Evolutionary conservation across 1,140 invertebrate genomes (phyloP).

Genomic region (Drosophila prosaltans): DNA sequence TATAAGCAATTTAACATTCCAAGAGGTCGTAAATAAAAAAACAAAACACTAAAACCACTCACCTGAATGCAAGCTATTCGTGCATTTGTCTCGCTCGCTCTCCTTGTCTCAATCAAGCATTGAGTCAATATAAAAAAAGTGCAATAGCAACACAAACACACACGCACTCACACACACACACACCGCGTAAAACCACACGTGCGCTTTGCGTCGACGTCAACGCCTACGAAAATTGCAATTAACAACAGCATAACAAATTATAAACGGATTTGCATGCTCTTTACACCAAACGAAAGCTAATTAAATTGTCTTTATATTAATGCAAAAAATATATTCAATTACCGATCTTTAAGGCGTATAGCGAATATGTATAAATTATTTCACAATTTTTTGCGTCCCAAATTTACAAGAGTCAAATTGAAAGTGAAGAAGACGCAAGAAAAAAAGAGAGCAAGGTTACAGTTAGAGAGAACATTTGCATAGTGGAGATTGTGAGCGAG

Average conservation of each 20-base stretch:
- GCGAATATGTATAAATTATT: too few species aligned
- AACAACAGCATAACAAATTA: not conserved
- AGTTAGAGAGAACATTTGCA: too few species aligned
- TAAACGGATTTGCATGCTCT: not conserved
- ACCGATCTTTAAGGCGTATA: too few species aligned
- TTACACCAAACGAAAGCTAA: not conserved
- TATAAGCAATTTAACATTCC: too few species aligned
- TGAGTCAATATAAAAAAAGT: not conserved
- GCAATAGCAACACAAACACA: not conserved
- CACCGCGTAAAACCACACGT: conserved; percentile 4
- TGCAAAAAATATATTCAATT: not conserved
- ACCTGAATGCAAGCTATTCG: not conserved
- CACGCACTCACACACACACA: too few species aligned
- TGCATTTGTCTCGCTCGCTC: not conserved
- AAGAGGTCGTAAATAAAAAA: not conserved
- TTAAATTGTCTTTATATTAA: not conserved
- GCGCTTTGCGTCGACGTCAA: not conserved
- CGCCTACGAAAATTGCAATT: not conserved
- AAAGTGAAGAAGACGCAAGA: too few species aligned
- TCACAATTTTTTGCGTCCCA: too few species aligned
- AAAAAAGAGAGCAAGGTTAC: too few species aligned
- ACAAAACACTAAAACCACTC: not conserved
- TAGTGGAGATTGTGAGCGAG: too few species aligned
- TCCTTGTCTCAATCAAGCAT: not conserved
- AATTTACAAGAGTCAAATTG: too few species aligned